Base-by-base conservation (phyloP, 1,140 invertebrate species). In the Heterodera carotae region DNA sequence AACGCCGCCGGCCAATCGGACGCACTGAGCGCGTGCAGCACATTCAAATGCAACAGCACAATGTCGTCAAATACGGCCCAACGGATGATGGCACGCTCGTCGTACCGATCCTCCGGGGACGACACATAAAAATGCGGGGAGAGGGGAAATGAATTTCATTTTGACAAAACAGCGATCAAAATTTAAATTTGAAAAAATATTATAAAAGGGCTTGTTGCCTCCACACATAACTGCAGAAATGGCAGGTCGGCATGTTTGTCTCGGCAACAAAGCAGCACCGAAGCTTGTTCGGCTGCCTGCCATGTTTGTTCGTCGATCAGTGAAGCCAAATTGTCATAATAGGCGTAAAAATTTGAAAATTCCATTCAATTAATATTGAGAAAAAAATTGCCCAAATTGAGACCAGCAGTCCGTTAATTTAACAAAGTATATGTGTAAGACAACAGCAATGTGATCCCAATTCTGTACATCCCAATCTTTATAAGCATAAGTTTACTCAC, bases 51-150 rank as follows among this genome's bases (percentile, higher is more conserved):
- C 53, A 84, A 48, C n/a, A 71, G 18, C 25, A 83, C 67, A 29
- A 83, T 69, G 36, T 84, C 81, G 31, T 85, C 82, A 59, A 83
- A 83, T 27, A 74, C 72, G 36, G 80, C 76, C 71, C 72, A 81
- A 34, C 80, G 72, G 43, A 80, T 69, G 22, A 64, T 69, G 27
- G 70, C 70, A 31, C 82, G 74, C 22, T 84, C 62, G 25, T 60
- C 64, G 67, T 73, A 82, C 3, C 64, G 78, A 7, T 78, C 80
- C 66, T 85, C 80, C 5, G 69, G 39, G n/a, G 73, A 48, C n/a
- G 59, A 25, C 27, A 84, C 62, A 78, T 84, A 85, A 79, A 67
- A 18, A 18, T 6, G 39, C 6, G 39, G 12, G 39, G 39, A 12
- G 4, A 43, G 39, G 2, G 39, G 36, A 10, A 39, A 10, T 39